phyloP scores from a whole-genome alignment of 2,113 vertebrate species.

The Pollachius pollachius region DNA sequence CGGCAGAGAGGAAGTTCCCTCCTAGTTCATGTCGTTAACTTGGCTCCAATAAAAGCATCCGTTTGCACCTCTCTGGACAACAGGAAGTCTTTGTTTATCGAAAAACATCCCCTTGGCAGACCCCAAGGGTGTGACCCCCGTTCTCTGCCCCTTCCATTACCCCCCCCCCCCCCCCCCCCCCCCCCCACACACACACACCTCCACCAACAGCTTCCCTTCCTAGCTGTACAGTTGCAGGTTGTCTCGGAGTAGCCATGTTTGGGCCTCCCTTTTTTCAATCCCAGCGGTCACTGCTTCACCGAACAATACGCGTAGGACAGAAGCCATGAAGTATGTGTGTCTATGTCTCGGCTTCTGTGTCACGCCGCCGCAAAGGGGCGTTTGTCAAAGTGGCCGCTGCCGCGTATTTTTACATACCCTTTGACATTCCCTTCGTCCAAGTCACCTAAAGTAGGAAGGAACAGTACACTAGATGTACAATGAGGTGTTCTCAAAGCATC shows the following conservation, averaged over 20 bases:
- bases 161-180: too few species aligned
- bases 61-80: constrained; percentile 78
- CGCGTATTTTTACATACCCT: constrained; percentile 49
- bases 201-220: background rate
- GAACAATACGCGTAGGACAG: constrained; percentile 39
- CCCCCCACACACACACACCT: too few species aligned
- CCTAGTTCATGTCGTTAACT: constrained; percentile 70
- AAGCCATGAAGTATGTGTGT: constrained; percentile 24
- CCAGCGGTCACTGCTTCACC: constrained; percentile 5
- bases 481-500: background rate
- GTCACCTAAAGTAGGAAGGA: constrained; percentile 25
- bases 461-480: background rate
- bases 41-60: constrained; percentile 78
- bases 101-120: constrained; percentile 70
- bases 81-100: constrained; percentile 73
- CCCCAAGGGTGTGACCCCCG: constrained; percentile 46
- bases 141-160: too few species aligned
- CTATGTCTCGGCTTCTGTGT: constrained; percentile 31
- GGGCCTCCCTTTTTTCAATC: constrained; percentile 41
- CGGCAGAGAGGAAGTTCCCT: constrained; percentile 66
- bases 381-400: constrained; percentile 23
- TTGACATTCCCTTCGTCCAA: constrained; percentile 19
- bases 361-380: constrained; percentile 5
- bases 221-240: constrained; percentile 11
- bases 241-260: constrained; percentile 29